These are phyloP conservation scores for Eulemur albifrons DNA, from an alignment of 2,797 vertebrate species.

Conservation along the genomic window DNA sequence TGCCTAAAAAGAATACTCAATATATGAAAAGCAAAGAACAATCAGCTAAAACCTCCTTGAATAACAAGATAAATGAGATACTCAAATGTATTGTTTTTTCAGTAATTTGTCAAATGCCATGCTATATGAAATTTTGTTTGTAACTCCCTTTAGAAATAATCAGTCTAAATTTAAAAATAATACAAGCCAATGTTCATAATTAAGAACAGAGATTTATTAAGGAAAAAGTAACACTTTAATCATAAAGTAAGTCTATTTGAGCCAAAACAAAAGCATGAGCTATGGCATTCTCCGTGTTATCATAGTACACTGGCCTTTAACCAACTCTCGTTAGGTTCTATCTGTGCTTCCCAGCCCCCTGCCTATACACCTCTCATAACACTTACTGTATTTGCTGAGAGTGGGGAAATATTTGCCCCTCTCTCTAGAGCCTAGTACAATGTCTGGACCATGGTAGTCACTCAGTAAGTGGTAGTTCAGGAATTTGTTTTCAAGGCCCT, in stretches of 20 bases:
- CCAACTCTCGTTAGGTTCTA: not conserved
- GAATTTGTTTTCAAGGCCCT: not conserved
- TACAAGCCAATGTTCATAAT: not conserved
- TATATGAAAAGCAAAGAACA: not conserved
- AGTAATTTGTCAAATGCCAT: slow-evolving; percentile 8
- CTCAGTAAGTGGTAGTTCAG: not conserved
- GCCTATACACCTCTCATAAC: rapidly evolving
- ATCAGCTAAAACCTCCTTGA: not conserved
- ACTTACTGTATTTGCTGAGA: no score
- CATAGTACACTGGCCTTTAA: no score
- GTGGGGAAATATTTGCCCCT: not conserved
- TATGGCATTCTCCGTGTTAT: rapidly evolving
- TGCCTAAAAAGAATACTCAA: not conserved
- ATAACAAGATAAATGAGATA: slow-evolving; percentile 8
- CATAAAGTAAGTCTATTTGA: not conserved
- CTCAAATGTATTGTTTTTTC: not conserved
- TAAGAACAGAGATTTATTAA: not conserved
- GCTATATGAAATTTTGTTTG: not conserved
- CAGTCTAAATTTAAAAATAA: not conserved
- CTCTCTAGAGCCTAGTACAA: not conserved
- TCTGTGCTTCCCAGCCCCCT: not conserved
- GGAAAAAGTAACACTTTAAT: not conserved
- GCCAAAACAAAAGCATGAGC: not conserved
- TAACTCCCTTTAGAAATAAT: slow-evolving; percentile 39
- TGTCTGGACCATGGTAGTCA: not conserved